Conservation (phyloP, 1,140 invertebrate species). For the Drosophila mojavensis region DNA sequence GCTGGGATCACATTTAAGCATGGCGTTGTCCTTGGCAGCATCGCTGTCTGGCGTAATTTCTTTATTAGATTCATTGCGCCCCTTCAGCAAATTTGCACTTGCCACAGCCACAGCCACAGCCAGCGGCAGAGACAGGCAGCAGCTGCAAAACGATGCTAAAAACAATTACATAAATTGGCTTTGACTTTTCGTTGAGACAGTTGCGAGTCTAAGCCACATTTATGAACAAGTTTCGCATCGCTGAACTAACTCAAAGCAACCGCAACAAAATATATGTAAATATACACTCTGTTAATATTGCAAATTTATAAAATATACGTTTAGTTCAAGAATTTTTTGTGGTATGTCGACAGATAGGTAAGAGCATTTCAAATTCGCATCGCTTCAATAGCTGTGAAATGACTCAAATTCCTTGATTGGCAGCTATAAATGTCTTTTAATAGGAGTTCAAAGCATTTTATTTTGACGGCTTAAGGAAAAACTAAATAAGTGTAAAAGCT, state of each 20-base stretch:
- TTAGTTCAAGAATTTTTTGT: too few relatives aligned
- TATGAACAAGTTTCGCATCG: neutral
- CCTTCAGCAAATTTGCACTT: conserved; percentile 48
- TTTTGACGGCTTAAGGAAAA: too few relatives aligned
- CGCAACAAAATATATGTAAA: too few relatives aligned
- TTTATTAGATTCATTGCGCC: conserved; percentile 76
- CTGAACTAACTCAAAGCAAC: neutral
- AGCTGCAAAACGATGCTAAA: conserved; percentile 55
- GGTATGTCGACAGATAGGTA: too few relatives aligned
- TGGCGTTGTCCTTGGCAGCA: conserved; percentile 52
- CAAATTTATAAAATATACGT: too few relatives aligned
- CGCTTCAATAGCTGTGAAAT: too few relatives aligned
- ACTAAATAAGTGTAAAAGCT: too few relatives aligned
- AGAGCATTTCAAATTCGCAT: too few relatives aligned
- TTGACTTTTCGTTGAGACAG: conserved; percentile 17
- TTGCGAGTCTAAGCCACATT: neutral
- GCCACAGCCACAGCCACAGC: conserved; percentile 3
- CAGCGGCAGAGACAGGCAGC: conserved; percentile 8
- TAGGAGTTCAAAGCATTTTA: too few relatives aligned
- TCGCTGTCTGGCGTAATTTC: conserved; percentile 73
- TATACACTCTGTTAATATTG: too few relatives aligned
- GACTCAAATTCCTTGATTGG: too few relatives aligned
- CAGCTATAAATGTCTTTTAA: too few relatives aligned
- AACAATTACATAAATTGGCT: conserved; percentile 78
- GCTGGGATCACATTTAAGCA: conserved; percentile 54